A percentile compares a stretch with the other conserved stretches of the same genome.
Conservation (phyloP, 2,888 invertebrate genomes). For the Andrena haemorrhoa region DNA sequence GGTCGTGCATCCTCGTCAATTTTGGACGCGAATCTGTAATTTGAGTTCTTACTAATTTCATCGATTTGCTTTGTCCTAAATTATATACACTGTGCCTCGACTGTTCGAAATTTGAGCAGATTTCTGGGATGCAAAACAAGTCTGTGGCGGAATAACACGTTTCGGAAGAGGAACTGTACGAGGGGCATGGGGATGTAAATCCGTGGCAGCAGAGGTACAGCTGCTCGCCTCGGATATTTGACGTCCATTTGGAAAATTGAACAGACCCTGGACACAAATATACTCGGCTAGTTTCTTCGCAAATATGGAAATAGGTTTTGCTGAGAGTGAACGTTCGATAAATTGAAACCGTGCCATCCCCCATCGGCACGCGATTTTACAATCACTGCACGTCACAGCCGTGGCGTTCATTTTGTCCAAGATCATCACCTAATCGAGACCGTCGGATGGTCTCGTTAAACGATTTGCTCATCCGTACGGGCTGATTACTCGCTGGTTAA, state of each 20-base stretch:
- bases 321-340: neutral
- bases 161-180: neutral
- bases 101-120: neutral
- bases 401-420: neutral
- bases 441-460: neutral
- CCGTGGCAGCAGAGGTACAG: neutral
- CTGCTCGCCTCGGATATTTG: conserved; percentile 7
- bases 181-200: conserved; percentile 9
- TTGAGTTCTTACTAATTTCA: neutral
- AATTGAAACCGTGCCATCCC: neutral
- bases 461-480: neutral
- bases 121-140: neutral
- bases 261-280: conserved; percentile 6
- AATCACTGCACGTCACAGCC: neutral
- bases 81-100: neutral
- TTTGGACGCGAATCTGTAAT: neutral
- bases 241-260: conserved; percentile 41
- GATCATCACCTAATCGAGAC: conserved; percentile 8
- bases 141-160: neutral
- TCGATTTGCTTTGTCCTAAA: neutral
- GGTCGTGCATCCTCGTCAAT: neutral
- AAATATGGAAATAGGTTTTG: conserved; percentile 11
- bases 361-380: conserved; percentile 9
- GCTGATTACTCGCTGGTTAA: neutral
- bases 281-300: neutral